phyloP scores from a whole-genome alignment of 2,113 vertebrate genomes.

The Lophius piscatorius region DNA sequence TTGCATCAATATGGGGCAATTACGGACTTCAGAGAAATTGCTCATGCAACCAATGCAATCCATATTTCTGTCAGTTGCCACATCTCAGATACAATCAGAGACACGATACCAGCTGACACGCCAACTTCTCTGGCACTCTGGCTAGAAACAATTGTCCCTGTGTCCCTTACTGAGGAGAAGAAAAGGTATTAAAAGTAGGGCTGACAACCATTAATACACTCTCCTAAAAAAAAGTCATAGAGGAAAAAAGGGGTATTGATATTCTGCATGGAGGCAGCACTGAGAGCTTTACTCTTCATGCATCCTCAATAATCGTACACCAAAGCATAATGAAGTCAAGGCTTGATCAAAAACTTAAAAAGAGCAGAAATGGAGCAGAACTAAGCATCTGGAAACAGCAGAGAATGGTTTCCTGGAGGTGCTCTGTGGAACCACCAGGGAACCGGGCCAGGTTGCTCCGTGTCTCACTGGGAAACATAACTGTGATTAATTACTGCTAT shows the following conservation, averaged over 20 bases:
- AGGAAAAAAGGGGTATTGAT: slow-evolving; percentile 19
- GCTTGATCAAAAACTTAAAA: slow-evolving; percentile 66
- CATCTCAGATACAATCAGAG: slow-evolving; percentile 67
- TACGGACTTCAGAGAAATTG: slow-evolving; percentile 70
- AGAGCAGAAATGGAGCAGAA: slow-evolving; percentile 72
- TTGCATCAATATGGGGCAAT: slow-evolving; percentile 77
- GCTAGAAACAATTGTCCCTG: neutral
- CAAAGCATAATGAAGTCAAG: slow-evolving; percentile 66
- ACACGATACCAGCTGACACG: slow-evolving; percentile 31
- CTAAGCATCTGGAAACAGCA: slow-evolving; percentile 75
- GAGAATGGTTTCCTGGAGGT: slow-evolving; percentile 66
- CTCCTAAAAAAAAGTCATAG: neutral
- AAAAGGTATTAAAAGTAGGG: neutral
- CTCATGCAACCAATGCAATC: slow-evolving; percentile 72
- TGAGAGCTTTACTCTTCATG: slow-evolving; percentile 50
- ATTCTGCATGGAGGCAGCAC: slow-evolving; percentile 8
- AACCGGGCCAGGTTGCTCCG: slow-evolving; percentile 60
- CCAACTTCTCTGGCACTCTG: no score
- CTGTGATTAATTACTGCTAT: slow-evolving; percentile 74
- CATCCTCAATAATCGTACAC: slow-evolving; percentile 63
- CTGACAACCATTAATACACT: neutral
- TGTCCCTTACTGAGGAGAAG: slow-evolving; percentile 15
- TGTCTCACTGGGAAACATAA: slow-evolving; percentile 58
- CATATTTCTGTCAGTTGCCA: slow-evolving; percentile 69
- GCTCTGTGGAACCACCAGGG: slow-evolving; percentile 58